Base-by-base conservation (phyloP, 2,797 vertebrate genomes). In the Rhinatrema bivittatum region DNA sequence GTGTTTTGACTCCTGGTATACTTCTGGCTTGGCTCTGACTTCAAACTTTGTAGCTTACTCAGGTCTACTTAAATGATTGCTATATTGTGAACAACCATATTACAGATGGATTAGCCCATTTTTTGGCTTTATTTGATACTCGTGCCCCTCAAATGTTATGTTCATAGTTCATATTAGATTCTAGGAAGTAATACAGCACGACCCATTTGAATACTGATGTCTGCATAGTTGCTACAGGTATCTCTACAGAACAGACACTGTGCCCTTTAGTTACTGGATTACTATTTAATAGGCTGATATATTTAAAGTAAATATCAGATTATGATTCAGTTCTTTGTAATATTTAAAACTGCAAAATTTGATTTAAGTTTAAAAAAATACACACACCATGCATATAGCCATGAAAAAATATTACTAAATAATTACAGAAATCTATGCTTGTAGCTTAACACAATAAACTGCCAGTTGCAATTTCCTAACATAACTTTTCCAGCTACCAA, bases 51-150 rank as follows among this genome's bases (percentile, higher is more conserved):
- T 26, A 56, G 56, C 61, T 62, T 58, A 62, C 61, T 63, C 58
- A 51, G 47, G 53, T 56, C 47, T 53, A 43, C 48, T 2, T 52
- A 36, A 46, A 48, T 51, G 60, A 62, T 54, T 42, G 49, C 56
- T 63, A 53, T 56, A 57, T 42, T 50, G 61, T 51, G 53, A 65
- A 62, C 65, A 70, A 67, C 65, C 72, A 60, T 42, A 67, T 53
- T 62, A 65, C 53, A 58, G 53, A 66, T 46, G 43, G 56, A 56
- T 29, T 60, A 55, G 58, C 56, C 53, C 57, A 48, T 58, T n/a
- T 45, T 63, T 66, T 50, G 42, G 60, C 56, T 65, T 62, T 56
- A 49, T n/a, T 49, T 54, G n/a, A 21, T 53, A 55, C 54, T 65
- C 40, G 47, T 60, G 60, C 67, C 63, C 61, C 69, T 65, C 53